Base-by-base conservation (phyloP, 2,888 invertebrate species). In the Odontothrips loti region DNA sequence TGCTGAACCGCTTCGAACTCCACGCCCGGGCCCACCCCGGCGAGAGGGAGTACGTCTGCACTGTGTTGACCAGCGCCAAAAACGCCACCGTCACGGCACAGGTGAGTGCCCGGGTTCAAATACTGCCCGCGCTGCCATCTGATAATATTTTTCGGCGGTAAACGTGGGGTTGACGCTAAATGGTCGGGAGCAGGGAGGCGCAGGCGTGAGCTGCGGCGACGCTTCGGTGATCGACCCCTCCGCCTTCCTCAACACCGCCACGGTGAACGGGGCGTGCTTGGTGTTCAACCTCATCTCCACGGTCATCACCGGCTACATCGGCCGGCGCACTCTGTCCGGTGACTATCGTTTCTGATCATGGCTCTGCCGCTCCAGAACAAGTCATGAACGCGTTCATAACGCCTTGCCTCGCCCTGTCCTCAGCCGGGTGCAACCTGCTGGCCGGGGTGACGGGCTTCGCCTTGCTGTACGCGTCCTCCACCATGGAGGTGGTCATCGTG, bases 1-100 rank as follows among this genome's bases (percentile, higher is more conserved):
- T 95, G 12, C 92, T 95, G 82, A 90, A 91, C 79, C 90, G 93
- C 81, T 88, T 89, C 85, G 86, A 89, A 85, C 84, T 87, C 83
- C 85, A 86, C 84, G 84, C 88, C 83, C 84, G 87, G 85, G 80
- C 88, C 83, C 84, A 89, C 85, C 82, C 83, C 0, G 63, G 68
- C n/a, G 82, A 82, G 29, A 86, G 89, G 0, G 87, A 89, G 0
- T 89, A 89, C 43, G 86, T 90, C 0, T 88, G 89, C 82, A 88
- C 90, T 82, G 85, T 89, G 29, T 86, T 87, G n/a, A 47, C 47
- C 23, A 47, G 63, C 17, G 47, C n/a, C 17, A 68, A 34, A 6
- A 63, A 29, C 29, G 11, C 81, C 17, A 20, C 48, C 4, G 47
- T 11, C n/a, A 27, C 68, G 17, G 68, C 75, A 8, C 58, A 51